phyloP scores from a whole-genome alignment of 1,140 invertebrate genomes.

The Bicyclus anynana region DNA sequence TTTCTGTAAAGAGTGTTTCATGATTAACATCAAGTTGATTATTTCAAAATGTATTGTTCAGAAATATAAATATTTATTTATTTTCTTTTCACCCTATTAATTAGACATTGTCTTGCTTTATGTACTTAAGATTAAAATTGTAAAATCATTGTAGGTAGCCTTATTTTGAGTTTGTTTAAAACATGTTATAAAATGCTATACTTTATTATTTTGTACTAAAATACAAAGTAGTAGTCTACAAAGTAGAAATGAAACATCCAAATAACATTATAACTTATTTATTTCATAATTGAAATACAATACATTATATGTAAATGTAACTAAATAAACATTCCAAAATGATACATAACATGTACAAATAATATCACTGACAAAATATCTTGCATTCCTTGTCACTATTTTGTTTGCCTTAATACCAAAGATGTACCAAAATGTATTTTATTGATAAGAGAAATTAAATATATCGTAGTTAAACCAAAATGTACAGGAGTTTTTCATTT shows the following conservation, averaged over 20 bases:
- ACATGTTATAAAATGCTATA: too few species aligned
- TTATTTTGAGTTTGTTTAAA: too few species aligned
- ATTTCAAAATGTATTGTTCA: too few species aligned
- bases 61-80: too few species aligned
- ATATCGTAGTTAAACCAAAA: slow-evolving; percentile 2
- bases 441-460: slow-evolving; percentile 2
- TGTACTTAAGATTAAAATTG: too few species aligned
- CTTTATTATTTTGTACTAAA: too few species aligned
- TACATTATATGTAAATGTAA: neutral
- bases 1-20: too few species aligned
- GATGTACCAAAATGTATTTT: neutral
- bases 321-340: neutral
- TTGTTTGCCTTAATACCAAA: neutral
- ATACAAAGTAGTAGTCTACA: neutral
- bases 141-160: too few species aligned
- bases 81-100: too few species aligned
- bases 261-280: neutral
- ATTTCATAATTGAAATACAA: too few species aligned
- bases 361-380: neutral
- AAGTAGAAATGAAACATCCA: neutral
- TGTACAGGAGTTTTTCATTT: neutral
- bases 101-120: too few species aligned
- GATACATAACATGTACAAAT: neutral
- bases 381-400: neutral
- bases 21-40: too few species aligned